Base-by-base conservation (phyloP, 2,113 vertebrate genomes). In the Phalacrocorax brasilianus region DNA sequence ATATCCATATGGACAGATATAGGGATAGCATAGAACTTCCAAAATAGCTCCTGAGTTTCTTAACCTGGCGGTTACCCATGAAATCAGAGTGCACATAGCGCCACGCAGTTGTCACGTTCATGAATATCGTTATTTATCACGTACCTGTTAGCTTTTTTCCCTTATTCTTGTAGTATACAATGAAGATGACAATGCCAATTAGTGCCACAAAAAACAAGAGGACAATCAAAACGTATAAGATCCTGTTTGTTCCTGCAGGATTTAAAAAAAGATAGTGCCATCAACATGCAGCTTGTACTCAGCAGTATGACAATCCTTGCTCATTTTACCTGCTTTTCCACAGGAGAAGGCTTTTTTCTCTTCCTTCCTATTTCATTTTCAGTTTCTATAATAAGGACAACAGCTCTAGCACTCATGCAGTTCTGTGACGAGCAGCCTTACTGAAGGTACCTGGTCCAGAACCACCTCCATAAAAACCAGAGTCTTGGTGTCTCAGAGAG, bases 121-220 rank as follows among this genome's bases (percentile, higher is more conserved):
- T 6, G 27, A 85, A 42, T 32, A 73, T 14, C 12, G 26, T 61
- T 42, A 96, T 65, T 55, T 70, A 14, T 27, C 72, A 93, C 47
- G 0, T 98, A 98, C 98, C 98, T 98, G 97, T 98, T 33, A 98
- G 78, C 19, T 93, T 88, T 78, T 98, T 98, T 38, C 97, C 98
- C 70, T 98, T 97, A n/a, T 98, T 98, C 92, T 97, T 97, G 53
- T 97, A 98, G 94, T 97, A 98, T 22, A 98, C 8, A 0, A 95
- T 97, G 58, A 98, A 88, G 95, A 94, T 0, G 30, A 98, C 77
- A 21, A 97, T 94, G 50, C 97, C 96, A 11, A 93, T 89, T 21
- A 98, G 47, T 9, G 81, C 96, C 96, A 97, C 95, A 66, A 98
- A 96, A 95, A 98, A 92, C 28, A 97, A 93, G 91, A 98, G 67